Percentiles rank a stretch among this genome's conserved stretches.
Evolutionary conservation across 2,113 vertebrate species (phyloP).

Genomic region (Stomatorhinus ivindoensis): DNA sequence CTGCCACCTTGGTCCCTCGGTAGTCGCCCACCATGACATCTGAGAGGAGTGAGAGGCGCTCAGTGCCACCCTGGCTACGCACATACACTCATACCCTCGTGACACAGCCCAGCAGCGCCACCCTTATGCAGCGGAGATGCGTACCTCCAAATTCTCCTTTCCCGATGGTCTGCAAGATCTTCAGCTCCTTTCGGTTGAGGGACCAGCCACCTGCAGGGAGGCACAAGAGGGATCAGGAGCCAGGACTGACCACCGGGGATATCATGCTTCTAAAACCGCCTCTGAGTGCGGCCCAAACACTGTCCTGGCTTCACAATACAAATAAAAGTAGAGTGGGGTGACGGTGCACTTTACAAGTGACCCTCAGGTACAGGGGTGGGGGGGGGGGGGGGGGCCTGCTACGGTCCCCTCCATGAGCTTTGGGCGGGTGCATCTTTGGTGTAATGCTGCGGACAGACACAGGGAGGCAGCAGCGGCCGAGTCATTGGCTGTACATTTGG

Average conservation of each 20-base stretch:
- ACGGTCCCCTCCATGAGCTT: constrained; percentile 92
- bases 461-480: neutral
- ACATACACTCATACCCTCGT: neutral
- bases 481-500: neutral
- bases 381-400: constrained; percentile 56
- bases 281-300: neutral
- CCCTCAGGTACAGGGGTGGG: neutral
- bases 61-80: neutral
- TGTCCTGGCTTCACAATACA: neutral
- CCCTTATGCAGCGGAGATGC: constrained; percentile 1
- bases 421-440: constrained; percentile 81
- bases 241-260: neutral
- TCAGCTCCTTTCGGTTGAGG: constrained; percentile 84
- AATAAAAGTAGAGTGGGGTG: neutral
- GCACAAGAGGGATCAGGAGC: constrained; percentile 2
- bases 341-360: neutral
- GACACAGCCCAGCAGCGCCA: neutral
- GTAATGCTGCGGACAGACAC: constrained; percentile 72
- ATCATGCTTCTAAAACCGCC: neutral
- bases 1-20: constrained; percentile 83
- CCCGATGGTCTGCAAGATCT: constrained; percentile 81
- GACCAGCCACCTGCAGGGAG: constrained; percentile 79
- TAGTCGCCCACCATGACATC: constrained; percentile 94
- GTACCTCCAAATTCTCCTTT: constrained; percentile 95
- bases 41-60: constrained; percentile 39